phyloP scores from a whole-genome alignment of 2,113 vertebrate genomes.

The Zosterops hypoxanthus region DNA sequence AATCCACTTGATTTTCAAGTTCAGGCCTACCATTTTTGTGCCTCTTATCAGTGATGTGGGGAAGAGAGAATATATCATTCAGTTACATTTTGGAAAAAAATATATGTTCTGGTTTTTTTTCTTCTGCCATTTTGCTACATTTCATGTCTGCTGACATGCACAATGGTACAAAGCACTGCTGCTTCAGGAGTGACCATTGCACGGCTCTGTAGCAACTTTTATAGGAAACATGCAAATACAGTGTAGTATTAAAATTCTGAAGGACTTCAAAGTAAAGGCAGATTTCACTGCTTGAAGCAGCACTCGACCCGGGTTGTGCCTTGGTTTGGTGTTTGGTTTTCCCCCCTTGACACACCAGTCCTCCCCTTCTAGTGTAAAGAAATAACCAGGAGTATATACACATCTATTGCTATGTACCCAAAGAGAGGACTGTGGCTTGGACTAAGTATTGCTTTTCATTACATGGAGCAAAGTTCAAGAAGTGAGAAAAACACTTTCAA shows the following conservation, averaged over 20 bases:
- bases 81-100: slow-evolving; percentile 23
- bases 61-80: background rate
- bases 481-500: slow-evolving; percentile 42
- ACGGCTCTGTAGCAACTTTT: slow-evolving; percentile 21
- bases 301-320: background rate
- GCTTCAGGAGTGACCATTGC: slow-evolving; percentile 34
- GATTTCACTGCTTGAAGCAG: slow-evolving; percentile 10
- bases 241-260: background rate
- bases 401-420: slow-evolving; percentile 77
- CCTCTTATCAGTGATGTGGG: slow-evolving; percentile 26
- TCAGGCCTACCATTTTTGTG: slow-evolving; percentile 46
- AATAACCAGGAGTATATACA: slow-evolving; percentile 52
- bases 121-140: slow-evolving; percentile 53
- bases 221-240: slow-evolving; percentile 40
- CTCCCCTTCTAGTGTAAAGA: slow-evolving; percentile 36
- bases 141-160: slow-evolving; percentile 58
- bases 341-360: background rate
- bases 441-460: slow-evolving; percentile 78
- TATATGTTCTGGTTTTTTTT: background rate
- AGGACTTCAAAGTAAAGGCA: background rate
- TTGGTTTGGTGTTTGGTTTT: background rate
- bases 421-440: slow-evolving; percentile 75
- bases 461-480: slow-evolving; percentile 59
- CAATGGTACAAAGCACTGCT: slow-evolving; percentile 36
- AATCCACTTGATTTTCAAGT: background rate